These are phyloP conservation scores for Spinus pinus DNA, from an alignment of 2,797 vertebrate species.

Conservation along the genomic window DNA sequence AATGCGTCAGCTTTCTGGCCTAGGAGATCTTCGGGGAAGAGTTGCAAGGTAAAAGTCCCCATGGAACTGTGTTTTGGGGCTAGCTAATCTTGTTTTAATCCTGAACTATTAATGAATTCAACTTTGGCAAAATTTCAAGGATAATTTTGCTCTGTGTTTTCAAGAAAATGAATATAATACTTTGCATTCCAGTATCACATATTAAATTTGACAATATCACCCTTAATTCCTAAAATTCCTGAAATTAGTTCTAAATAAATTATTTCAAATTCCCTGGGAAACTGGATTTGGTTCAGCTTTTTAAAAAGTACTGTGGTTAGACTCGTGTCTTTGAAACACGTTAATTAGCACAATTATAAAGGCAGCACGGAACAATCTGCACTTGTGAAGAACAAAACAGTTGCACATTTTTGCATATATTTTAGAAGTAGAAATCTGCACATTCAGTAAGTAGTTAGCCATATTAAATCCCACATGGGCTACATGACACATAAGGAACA, in stretches of 20 bases:
- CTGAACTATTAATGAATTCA: not conserved
- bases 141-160: not conserved
- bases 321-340: not conserved
- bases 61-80: not conserved
- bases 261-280: not conserved
- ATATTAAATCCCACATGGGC: not conserved
- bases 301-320: not conserved
- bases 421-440: conserved; percentile 1
- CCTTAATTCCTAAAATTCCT: not conserved
- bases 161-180: not conserved
- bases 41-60: conserved; percentile 72
- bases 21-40: conserved; percentile 79
- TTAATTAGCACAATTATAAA: conserved; percentile 29
- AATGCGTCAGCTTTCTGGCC: conserved; percentile 76
- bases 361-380: not conserved
- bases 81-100: not conserved
- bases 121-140: conserved; percentile 32
- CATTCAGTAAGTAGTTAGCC: not conserved
- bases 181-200: not conserved
- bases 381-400: conserved; percentile 24
- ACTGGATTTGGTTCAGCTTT: conserved; percentile 7
- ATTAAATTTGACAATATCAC: not conserved
- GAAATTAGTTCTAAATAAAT: conserved; percentile 1
- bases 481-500: not conserved
- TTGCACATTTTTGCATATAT: not conserved